Evolutionary conservation across 2,888 invertebrate genomes (phyloP), one percentile per base, ranked within the genome.

Genomic region (Hydropsyche betteni): DNA sequence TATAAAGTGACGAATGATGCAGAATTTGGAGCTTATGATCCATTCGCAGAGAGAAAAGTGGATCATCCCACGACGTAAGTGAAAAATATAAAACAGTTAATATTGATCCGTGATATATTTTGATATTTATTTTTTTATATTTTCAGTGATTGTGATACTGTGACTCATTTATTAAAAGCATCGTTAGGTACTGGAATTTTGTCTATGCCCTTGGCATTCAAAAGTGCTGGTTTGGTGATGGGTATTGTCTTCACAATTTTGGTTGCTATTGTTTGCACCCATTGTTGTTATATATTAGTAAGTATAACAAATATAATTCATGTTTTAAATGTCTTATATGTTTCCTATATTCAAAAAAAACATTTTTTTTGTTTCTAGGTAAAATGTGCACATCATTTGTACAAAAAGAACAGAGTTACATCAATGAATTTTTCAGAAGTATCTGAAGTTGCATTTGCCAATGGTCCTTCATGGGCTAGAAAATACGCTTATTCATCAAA

Each of bases 131-230:
- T 33, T 71, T 58, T 10, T 8, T 6, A 55, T 58, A 33, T 38
- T 50, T 87, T n/a, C 85, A 97, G 97, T 79, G 94, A 96, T 86
- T 91, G 91, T 86, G 95, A 96, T 84, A 96, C 97, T 0, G 87
- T 98, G 80, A 96, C 96, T 80, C 97, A 98, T 88, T 89, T 99
- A 80, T 87, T 98, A 81, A 99, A 98, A 85, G 98, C 97, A 5
- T 97, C 97, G 51, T 90, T 99, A 75, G 99, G 99, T 36, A 98
- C 98, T 7, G 99, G 99, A 68, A 97, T 99, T 82, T 88, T 99
- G 80, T 90, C 98, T 0, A 96, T 99, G 94, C 98, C 98, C 0
- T 89, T 91, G 75, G 98, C 98, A 10, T 96, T 98, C 84, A 92
- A 91, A 84, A 91, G 92, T 83, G 91, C 96, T 6, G 99, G 99